Percentiles rank a stretch among this genome's conserved stretches.
Conservation (phyloP, 2,888 invertebrate species). For the Troglohyphantes excavatus region DNA sequence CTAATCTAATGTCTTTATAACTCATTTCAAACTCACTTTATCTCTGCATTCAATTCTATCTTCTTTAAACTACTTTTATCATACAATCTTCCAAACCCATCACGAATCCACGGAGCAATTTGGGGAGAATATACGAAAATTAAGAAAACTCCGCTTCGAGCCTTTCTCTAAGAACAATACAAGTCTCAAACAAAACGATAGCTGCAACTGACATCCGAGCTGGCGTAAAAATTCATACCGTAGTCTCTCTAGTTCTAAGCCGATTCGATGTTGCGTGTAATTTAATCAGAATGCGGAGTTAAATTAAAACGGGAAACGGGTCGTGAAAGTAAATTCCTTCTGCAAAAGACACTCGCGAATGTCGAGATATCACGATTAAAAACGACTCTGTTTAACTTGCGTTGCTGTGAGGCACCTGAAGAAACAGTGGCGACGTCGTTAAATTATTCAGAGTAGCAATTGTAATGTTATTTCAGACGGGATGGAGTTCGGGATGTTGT, state of each 20-base stretch:
- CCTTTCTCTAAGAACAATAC: neutral
- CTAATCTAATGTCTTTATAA: too few relatives aligned
- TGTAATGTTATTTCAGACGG: neutral
- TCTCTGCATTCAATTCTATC: too few relatives aligned
- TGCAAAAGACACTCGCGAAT: constrained; percentile 8
- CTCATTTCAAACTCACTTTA: too few relatives aligned
- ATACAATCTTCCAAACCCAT: too few relatives aligned
- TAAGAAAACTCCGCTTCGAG: constrained; percentile 11
- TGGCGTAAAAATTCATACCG: constrained; percentile 45
- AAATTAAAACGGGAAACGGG: constrained; percentile 54
- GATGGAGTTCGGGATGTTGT: neutral
- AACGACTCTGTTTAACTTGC: neutral
- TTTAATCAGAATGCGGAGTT: constrained; percentile 59
- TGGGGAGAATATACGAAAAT: constrained; percentile 11
- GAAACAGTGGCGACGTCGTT: neutral
- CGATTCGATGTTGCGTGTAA: constrained; percentile 58
- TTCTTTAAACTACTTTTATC: too few relatives aligned
- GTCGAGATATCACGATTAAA: constrained; percentile 18
- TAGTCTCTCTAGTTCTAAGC: constrained; percentile 1
- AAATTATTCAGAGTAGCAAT: neutral
- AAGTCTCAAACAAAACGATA: constrained; percentile 16
- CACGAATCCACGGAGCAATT: too few relatives aligned
- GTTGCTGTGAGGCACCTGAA: neutral
- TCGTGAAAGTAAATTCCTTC: constrained; percentile 42
- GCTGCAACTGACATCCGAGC: constrained; percentile 49